These are phyloP conservation scores for Cremastinae sp. DNA, from an alignment of 2,888 invertebrate genomes.

Conservation along the genomic window DNA sequence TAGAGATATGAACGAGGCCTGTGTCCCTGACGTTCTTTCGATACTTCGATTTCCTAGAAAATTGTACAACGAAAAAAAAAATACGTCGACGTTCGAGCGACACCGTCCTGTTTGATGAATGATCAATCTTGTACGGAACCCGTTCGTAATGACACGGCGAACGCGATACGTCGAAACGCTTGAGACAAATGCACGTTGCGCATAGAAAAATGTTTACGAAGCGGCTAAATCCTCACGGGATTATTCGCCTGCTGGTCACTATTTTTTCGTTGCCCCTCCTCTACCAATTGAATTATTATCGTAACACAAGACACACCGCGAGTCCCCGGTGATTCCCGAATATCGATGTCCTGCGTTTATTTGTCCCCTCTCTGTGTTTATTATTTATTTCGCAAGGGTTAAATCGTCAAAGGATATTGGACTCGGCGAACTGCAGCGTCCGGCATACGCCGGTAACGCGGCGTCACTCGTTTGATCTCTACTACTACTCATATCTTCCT, in stretches of 20 bases:
- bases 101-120: neutral
- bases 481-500: constrained; percentile 10
- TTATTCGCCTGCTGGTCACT: constrained; percentile 25
- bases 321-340: no score
- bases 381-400: constrained; percentile 2
- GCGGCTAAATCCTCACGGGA: constrained; percentile 47
- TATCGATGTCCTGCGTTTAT: no score
- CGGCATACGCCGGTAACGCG: constrained; percentile 60
- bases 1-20: constrained; percentile 16
- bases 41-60: neutral
- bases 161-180: neutral
- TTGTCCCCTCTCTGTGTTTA: no score
- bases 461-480: constrained; percentile 50
- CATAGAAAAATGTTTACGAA: constrained; percentile 8
- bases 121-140: no score
- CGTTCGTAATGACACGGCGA: no score
- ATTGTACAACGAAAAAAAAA: neutral
- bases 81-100: neutral
- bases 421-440: constrained; percentile 38
- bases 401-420: constrained; percentile 13
- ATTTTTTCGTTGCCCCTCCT: constrained; percentile 26
- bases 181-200: constrained; percentile 11
- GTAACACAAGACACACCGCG: no score
- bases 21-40: no score
- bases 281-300: neutral